phyloP scores from a whole-genome alignment of 2,888 invertebrate genomes.

The Boloria euphrosyne region DNA sequence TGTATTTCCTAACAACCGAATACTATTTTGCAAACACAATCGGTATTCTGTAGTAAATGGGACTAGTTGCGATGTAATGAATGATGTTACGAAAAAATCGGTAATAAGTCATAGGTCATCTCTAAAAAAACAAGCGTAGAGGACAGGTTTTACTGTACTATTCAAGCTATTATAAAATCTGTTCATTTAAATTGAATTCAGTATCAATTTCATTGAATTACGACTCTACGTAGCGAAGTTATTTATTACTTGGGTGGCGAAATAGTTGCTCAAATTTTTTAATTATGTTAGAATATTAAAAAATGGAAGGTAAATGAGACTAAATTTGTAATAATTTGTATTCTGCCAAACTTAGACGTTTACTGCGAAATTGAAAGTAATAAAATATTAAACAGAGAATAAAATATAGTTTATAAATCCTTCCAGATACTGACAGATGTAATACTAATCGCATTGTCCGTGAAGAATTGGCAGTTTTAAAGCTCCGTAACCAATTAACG shows the following conservation, averaged over 20 bases:
- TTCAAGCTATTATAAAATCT: constrained; percentile 18
- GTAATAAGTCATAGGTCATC: constrained; percentile 37
- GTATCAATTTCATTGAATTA: constrained; percentile 13
- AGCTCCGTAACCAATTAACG: constrained; percentile 14
- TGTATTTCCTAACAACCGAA: constrained; percentile 20
- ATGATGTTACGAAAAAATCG: constrained; percentile 38
- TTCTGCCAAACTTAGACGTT: too few species aligned
- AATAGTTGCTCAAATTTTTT: neutral
- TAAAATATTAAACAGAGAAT: too few species aligned
- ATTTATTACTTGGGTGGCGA: neutral
- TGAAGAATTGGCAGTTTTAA: constrained; percentile 6
- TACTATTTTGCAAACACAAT: constrained; percentile 26
- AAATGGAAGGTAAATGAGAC: too few species aligned
- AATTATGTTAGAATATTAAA: neutral
- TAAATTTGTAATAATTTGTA: too few species aligned
- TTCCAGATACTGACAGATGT: neutral
- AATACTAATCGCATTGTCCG: neutral
- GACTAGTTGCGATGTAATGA: constrained; percentile 31
- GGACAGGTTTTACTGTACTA: constrained; percentile 27
- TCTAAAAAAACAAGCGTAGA: constrained; percentile 16
- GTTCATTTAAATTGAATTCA: constrained; percentile 8
- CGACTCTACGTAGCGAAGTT: neutral
- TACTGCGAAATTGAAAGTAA: too few species aligned
- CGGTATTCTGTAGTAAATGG: constrained; percentile 22
- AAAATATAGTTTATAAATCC: too few species aligned